phyloP scores from a whole-genome alignment of 1,140 invertebrate genomes.

The Drosophila azteca region DNA sequence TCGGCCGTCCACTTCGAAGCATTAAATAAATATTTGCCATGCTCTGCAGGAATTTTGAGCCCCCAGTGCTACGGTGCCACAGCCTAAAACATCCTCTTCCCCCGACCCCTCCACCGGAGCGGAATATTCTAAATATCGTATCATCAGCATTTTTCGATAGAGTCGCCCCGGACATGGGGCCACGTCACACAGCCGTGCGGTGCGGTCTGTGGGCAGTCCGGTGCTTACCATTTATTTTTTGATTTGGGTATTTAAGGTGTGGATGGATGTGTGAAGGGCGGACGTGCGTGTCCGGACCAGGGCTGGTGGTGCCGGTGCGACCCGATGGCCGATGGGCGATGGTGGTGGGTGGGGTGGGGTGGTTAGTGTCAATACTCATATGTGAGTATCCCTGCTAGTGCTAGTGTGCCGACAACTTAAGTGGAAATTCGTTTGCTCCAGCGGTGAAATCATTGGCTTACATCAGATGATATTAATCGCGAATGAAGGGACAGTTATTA shows the following conservation, averaged over 20 bases:
- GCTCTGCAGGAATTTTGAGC: slow-evolving; percentile 77
- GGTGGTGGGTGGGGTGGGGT: not conserved
- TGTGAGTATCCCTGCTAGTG: slow-evolving; percentile 14
- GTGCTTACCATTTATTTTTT: slow-evolving; percentile 82
- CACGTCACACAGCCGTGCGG: not conserved
- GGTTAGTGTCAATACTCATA: not conserved
- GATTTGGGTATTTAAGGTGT: slow-evolving; percentile 82
- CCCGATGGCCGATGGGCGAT: slow-evolving; percentile 1
- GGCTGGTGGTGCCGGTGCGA: slow-evolving; percentile 4
- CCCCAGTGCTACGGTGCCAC: slow-evolving; percentile 44
- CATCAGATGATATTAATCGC: slow-evolving; percentile 42
- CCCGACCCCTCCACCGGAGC: slow-evolving; percentile 2
- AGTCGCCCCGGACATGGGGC: slow-evolving; percentile 46
- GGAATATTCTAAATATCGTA: slow-evolving; percentile 79
- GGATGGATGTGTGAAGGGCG: slow-evolving; percentile 55
- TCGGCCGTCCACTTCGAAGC: slow-evolving; percentile 59
- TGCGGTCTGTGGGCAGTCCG: slow-evolving; percentile 47
- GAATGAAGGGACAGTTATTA: slow-evolving; percentile 30
- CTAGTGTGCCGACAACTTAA: slow-evolving; percentile 74
- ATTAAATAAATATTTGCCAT: slow-evolving; percentile 82
- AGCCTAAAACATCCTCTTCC: slow-evolving; percentile 19
- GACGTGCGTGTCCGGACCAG: slow-evolving; percentile 58
- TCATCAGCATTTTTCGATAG: slow-evolving; percentile 80
- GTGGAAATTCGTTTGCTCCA: slow-evolving; percentile 67
- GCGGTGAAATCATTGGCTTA: slow-evolving; percentile 51